Conservation (phyloP, 2,113 vertebrate genomes). For the Oreochromis aureus region DNA sequence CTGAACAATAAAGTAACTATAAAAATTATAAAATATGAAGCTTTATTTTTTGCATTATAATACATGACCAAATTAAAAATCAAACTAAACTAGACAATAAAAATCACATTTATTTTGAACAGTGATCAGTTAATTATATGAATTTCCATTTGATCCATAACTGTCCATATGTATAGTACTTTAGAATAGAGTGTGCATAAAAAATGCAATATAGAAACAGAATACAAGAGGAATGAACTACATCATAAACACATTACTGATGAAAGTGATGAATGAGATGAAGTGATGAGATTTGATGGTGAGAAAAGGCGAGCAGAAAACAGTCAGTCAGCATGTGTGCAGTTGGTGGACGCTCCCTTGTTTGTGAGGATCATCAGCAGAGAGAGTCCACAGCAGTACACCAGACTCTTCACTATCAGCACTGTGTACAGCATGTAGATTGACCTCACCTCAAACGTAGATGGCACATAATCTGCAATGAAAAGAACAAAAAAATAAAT, state of each 20-base stretch:
- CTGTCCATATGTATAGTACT: fast-evolving
- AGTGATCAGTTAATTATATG: background rate
- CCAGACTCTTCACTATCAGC: conserved; percentile 26
- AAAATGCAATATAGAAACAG: background rate
- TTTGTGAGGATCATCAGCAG: background rate
- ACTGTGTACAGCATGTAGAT: background rate
- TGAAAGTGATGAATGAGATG: background rate
- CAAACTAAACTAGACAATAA: background rate
- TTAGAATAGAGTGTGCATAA: background rate
- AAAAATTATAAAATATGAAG: background rate
- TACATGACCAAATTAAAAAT: background rate
- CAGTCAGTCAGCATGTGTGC: background rate
- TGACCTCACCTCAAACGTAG: background rate
- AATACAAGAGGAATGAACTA: fast-evolving
- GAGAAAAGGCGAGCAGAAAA: background rate
- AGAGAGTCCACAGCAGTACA: conserved; percentile 16
- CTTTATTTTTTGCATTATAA: background rate
- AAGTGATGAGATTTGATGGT: background rate
- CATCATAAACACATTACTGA: fast-evolving
- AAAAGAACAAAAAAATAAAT: too few species aligned
- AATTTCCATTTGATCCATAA: background rate
- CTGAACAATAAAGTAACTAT: background rate
- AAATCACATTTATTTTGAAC: background rate
- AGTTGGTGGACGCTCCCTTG: background rate
- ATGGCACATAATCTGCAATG: background rate